Evolutionary conservation across 2,113 vertebrate species (phyloP).

Genomic region (Pan troglodytes): NHGRI_mPanTro3-v2.1_pri NC_072410.2:50265501-50266000

Average conservation of each 20-base stretch:
- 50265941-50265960: neutral
- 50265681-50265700: neutral
- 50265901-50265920: neutral
- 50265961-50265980: neutral
- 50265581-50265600: conserved; percentile 94
- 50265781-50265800: conserved; percentile 28
- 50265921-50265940: neutral
- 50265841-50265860: neutral
- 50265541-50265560: conserved; percentile 96
- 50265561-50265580: conserved; percentile 99
- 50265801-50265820: neutral
- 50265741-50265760: neutral
- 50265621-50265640: conserved; percentile 97
- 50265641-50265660: neutral
- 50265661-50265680: rapidly evolving
- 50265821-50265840: neutral
- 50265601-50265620: conserved; percentile 96
- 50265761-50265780: neutral
- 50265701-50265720: neutral
- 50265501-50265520: conserved; percentile 99
- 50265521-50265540: conserved; percentile 98
- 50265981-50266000: neutral
- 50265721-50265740: neutral
- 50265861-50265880: neutral
- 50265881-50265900: conserved; percentile 1